A percentile compares a stretch with the other conserved stretches of the same genome.
Conservation (phyloP, 2,113 vertebrate genomes). For the Oryzias curvinotus region DNA sequence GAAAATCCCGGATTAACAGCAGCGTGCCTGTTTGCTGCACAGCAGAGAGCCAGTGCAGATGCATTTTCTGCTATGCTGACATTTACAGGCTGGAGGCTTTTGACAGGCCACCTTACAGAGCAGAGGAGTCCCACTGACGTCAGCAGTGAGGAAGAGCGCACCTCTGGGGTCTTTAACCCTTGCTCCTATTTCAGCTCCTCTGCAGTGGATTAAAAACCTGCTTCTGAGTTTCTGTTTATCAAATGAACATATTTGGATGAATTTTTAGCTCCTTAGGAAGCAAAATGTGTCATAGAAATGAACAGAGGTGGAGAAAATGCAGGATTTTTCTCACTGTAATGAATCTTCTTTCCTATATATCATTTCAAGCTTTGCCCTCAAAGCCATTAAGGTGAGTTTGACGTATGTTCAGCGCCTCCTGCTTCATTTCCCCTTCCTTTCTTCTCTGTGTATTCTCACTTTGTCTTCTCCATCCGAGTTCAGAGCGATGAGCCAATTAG, state of each 20-base stretch:
- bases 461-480: constrained; percentile 14
- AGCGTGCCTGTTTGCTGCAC: not conserved
- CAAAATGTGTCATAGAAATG: constrained; percentile 4
- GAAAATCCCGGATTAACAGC: not conserved
- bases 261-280: too few species aligned
- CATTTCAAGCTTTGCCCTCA: constrained; percentile 21
- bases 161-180: constrained; percentile 48
- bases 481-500: constrained; percentile 53
- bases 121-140: constrained; percentile 62
- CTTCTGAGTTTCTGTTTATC: not conserved
- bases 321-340: not conserved
- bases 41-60: constrained; percentile 1
- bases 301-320: constrained; percentile 14
- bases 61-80: constrained; percentile 39
- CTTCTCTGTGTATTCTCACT: constrained; percentile 10
- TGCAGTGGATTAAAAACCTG: not conserved
- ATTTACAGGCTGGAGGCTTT: constrained; percentile 52
- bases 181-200: constrained; percentile 1
- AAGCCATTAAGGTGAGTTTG: constrained; percentile 50
- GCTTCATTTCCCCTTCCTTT: constrained; percentile 15
- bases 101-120: constrained; percentile 50
- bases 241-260: too few species aligned
- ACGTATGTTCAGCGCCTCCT: constrained; percentile 18
- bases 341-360: not conserved
- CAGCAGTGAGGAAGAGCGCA: constrained; percentile 33